Evolutionary conservation across 2,888 invertebrate species (phyloP).

Genomic region (Cancer borealis): DNA sequence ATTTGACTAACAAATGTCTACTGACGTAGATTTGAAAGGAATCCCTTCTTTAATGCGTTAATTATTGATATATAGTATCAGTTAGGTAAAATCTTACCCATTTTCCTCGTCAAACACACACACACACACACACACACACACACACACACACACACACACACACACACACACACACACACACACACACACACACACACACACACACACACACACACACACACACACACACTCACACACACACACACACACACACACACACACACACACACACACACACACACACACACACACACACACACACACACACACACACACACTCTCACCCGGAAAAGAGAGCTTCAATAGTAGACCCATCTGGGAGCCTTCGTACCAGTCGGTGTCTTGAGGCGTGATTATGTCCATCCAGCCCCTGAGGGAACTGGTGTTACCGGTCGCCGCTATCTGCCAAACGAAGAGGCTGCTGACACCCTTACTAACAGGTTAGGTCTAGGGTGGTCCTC

Average conservation of each 20-base stretch:
- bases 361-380: constrained; percentile 67
- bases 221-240: constrained; percentile 31
- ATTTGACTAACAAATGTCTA: too few relatives aligned
- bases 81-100: too few relatives aligned
- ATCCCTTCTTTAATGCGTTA: too few relatives aligned
- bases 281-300: constrained; percentile 5
- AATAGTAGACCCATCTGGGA: constrained; percentile 64
- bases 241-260: neutral
- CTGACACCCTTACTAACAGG: neutral
- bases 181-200: neutral
- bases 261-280: neutral
- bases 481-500: neutral
- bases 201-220: neutral
- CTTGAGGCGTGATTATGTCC: neutral
- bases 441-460: neutral
- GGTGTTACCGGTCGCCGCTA: neutral
- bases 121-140: neutral
- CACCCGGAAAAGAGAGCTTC: constrained; percentile 66
- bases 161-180: neutral
- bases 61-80: too few relatives aligned
- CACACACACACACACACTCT: neutral
- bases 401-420: constrained; percentile 29
- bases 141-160: neutral
- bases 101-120: neutral
- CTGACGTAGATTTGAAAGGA: too few relatives aligned